Percentiles rank a stretch among this genome's conserved stretches.
Conservation (phyloP, 1,140 invertebrate species). For the Rhysida immarginata region DNA sequence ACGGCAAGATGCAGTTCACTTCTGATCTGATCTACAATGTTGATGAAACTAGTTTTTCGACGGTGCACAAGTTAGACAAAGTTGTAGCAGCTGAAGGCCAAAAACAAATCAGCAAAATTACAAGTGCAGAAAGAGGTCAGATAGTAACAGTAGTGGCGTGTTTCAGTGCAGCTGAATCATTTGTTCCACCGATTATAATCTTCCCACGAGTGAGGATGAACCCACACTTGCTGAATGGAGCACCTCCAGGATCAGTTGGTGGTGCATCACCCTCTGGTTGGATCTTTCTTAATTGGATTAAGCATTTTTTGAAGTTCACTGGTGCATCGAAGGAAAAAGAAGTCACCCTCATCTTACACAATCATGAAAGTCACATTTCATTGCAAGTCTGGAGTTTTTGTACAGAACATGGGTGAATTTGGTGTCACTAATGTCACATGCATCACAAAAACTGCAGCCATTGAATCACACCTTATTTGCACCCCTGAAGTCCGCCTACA, state of each 20-base stretch:
- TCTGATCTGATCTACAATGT: not conserved
- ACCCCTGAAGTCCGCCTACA: too few species aligned
- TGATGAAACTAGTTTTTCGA: not conserved
- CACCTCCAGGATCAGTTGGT: not conserved
- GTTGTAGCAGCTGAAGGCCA: not conserved
- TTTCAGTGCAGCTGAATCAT: not conserved
- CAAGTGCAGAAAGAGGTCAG: not conserved
- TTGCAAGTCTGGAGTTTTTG: too few species aligned
- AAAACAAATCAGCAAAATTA: not conserved
- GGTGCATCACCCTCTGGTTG: not conserved
- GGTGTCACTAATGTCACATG: too few species aligned
- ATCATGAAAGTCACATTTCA: not conserved
- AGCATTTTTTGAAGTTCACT: not conserved
- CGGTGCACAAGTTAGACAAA: not conserved
- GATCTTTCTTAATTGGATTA: not conserved
- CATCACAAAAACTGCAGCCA: too few species aligned
- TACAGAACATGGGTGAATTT: too few species aligned
- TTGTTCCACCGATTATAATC: not conserved
- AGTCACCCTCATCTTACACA: not conserved
- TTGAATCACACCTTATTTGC: too few species aligned
- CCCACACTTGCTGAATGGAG: not conserved
- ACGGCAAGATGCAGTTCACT: not conserved
- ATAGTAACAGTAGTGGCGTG: not conserved
- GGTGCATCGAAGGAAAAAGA: not conserved
- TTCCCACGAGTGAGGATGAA: not conserved